phyloP scores from a whole-genome alignment of 2,113 vertebrate genomes.

The Halcyon malimbica region DNA sequence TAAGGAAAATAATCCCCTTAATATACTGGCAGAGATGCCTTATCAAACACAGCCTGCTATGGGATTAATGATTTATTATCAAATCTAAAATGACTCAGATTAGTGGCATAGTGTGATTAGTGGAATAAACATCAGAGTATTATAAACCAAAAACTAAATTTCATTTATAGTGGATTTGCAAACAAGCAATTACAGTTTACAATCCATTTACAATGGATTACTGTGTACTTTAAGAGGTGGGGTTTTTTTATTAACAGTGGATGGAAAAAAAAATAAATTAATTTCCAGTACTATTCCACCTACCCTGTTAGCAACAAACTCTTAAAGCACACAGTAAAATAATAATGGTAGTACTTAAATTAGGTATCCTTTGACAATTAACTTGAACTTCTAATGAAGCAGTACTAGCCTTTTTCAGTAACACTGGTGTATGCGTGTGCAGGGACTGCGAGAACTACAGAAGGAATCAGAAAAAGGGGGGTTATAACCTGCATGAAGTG shows the following conservation, averaged over 20 bases:
- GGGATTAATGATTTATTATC: slow-evolving; percentile 20
- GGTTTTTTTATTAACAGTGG: neutral
- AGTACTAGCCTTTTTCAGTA: neutral
- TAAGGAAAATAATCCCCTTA: slow-evolving; percentile 29
- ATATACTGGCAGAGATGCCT: neutral
- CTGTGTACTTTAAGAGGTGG: neutral
- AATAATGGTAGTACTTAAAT: neutral
- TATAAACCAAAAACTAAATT: neutral
- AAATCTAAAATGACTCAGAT: slow-evolving; percentile 5
- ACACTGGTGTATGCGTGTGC: neutral
- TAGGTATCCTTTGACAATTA: neutral
- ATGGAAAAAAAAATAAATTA: neutral
- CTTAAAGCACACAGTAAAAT: neutral
- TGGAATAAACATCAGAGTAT: slow-evolving; percentile 12
- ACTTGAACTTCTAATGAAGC: neutral
- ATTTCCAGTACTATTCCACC: neutral
- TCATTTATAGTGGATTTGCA: slow-evolving; percentile 30
- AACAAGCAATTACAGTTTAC: slow-evolving; percentile 6
- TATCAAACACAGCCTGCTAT: neutral
- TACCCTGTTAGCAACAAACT: neutral
- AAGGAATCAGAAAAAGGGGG: neutral
- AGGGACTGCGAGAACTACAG: neutral
- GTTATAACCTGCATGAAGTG: neutral
- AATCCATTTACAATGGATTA: slow-evolving; percentile 33
- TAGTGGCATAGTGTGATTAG: neutral